Evolutionary conservation across 2,113 vertebrate species (phyloP).

Genomic region (Ameiurus melas): DNA sequence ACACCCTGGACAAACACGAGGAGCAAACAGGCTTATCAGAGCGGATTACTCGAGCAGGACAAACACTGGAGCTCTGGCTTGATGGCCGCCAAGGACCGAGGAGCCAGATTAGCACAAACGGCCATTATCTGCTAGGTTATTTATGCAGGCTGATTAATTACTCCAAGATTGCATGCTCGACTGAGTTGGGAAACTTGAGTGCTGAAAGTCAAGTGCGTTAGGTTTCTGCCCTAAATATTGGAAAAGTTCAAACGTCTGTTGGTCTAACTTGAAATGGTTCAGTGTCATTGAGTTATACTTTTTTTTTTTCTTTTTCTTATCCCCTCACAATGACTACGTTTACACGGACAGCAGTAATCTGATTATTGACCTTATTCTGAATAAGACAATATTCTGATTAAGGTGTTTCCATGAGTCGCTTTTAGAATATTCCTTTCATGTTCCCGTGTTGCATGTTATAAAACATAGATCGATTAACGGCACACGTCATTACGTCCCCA

Average conservation of each 20-base stretch:
- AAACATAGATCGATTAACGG: too few species aligned
- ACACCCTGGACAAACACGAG: conserved; percentile 69
- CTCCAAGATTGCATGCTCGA: neutral
- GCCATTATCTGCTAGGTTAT: conserved; percentile 43
- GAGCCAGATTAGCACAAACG: conserved; percentile 40
- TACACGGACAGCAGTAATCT: too few species aligned
- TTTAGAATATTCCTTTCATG: too few species aligned
- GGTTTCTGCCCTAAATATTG: neutral
- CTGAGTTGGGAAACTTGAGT: neutral
- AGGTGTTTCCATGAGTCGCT: too few species aligned
- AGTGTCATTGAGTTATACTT: neutral
- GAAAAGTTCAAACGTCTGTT: neutral
- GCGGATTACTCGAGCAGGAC: conserved; percentile 64
- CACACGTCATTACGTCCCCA: too few species aligned
- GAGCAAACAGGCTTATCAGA: conserved; percentile 69
- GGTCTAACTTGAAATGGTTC: neutral
- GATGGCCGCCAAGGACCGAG: conserved; percentile 35
- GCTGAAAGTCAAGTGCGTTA: conserved; percentile 7
- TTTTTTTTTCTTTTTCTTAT: neutral
- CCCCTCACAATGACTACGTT: too few species aligned
- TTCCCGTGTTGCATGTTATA: too few species aligned
- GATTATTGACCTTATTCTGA: too few species aligned
- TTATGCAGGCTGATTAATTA: conserved; percentile 25
- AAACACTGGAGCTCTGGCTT: conserved; percentile 53
- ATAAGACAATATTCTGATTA: too few species aligned